These are phyloP conservation scores for Bombus soroeensis DNA, from an alignment of 1,140 invertebrate species.

Conservation along the genomic window DNA sequence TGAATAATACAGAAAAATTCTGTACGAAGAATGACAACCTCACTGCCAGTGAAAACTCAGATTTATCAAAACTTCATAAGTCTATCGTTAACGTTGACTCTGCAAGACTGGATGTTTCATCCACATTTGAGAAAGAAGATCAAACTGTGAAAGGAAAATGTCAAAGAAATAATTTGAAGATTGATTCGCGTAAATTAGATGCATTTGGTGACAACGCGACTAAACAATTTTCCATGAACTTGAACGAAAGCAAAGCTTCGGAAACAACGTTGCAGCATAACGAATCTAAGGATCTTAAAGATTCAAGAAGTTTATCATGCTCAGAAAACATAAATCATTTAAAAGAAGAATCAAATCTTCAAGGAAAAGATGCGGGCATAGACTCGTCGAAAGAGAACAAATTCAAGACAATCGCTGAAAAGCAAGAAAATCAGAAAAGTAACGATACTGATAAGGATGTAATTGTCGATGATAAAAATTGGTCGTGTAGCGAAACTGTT, in stretches of 20 bases:
- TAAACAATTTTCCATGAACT: not conserved
- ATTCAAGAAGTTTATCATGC: not conserved
- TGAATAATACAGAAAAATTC: not conserved
- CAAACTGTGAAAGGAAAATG: too few species aligned
- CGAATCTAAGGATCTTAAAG: not conserved
- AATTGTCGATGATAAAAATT: too few species aligned
- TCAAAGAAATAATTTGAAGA: not conserved
- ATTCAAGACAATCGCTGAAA: not conserved
- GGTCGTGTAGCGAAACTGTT: not conserved
- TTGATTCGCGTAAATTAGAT: not conserved
- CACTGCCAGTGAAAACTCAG: not conserved
- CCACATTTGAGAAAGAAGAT: not conserved
- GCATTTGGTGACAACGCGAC: fast-evolving
- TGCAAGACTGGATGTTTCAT: not conserved
- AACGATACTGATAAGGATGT: not conserved
- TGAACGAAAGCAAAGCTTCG: not conserved
- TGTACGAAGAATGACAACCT: not conserved
- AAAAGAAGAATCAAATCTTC: not conserved
- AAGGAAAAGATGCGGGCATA: too few species aligned
- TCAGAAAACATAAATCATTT: not conserved
- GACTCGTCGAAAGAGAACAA: not conserved
- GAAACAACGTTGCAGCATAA: not conserved
- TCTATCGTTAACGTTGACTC: not conserved
- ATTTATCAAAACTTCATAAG: not conserved
- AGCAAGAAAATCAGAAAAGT: not conserved